A percentile compares a stretch with the other conserved stretches of the same genome.
Conservation (phyloP, 37 sponge, comb jelly and placozoan genomes). For the Beroe ovata region DNA sequence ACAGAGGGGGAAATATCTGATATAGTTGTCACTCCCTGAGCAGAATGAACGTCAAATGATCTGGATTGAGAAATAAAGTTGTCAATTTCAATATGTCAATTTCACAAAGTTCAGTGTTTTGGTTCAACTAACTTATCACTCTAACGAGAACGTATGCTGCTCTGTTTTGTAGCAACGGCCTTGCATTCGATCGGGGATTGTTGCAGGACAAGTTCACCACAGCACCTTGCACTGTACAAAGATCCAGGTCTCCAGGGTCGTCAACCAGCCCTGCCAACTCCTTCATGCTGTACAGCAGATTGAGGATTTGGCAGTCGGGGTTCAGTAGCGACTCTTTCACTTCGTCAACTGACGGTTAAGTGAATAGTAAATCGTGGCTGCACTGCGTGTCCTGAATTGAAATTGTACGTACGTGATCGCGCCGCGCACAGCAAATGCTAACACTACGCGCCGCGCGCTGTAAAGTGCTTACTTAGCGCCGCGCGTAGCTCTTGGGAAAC, state of each 20-base stretch:
- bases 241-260: conserved; percentile 12
- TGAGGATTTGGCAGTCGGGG: conserved; percentile 31
- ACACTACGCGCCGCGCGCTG: too few species aligned
- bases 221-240: conserved; percentile 11
- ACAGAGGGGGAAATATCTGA: conserved; percentile 53
- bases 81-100: background rate
- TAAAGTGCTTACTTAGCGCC: too few species aligned
- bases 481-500: too few species aligned
- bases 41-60: too few species aligned
- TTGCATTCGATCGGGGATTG: background rate
- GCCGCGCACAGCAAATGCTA: too few species aligned
- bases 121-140: conserved; percentile 28
- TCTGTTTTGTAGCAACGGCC: background rate
- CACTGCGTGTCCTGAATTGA: too few species aligned
- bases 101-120: too few species aligned
- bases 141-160: conserved; percentile 32
- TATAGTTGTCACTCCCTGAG: conserved; percentile 52
- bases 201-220: background rate
- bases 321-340: background rate
- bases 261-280: background rate
- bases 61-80: too few species aligned
- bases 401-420: too few species aligned
- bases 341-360: background rate
- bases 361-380: too few species aligned
- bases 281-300: conserved; percentile 15